phyloP scores from a whole-genome alignment of 1,140 invertebrate genomes.

The Drosophila repletoides region DNA sequence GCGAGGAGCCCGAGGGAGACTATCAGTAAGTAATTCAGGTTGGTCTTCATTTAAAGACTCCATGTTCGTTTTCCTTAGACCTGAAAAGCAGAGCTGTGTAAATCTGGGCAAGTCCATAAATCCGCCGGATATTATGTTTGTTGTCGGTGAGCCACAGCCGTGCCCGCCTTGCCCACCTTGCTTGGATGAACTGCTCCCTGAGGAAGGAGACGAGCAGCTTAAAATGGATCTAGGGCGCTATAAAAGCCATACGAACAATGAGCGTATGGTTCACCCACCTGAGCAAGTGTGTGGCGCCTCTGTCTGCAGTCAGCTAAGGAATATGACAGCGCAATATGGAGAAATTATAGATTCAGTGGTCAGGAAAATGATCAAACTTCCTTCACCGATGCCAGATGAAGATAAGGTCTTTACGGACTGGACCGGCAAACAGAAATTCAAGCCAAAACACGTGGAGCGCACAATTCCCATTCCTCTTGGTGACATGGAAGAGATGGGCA shows the following conservation, averaged over 20 bases:
- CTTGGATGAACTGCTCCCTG: not conserved
- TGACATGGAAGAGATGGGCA: conserved; percentile 12
- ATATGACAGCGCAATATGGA: conserved; percentile 8
- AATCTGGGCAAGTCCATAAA: conserved; percentile 31
- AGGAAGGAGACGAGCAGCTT: conserved; percentile 45
- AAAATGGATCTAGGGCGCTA: conserved; percentile 49
- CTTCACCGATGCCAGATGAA: conserved; percentile 1
- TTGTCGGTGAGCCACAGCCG: conserved; percentile 28
- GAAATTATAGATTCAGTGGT: conserved; percentile 10
- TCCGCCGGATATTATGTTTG: conserved; percentile 46
- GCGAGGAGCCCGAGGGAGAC: conserved; percentile 2
- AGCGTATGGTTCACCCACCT: not conserved
- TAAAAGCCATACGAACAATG: conserved; percentile 8
- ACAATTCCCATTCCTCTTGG: conserved; percentile 26
- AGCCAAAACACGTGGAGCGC: not conserved
- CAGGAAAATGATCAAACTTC: not conserved
- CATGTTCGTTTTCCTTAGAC: not conserved
- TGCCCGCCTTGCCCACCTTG: conserved; percentile 1
- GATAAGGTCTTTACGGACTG: not conserved
- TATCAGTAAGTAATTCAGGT: not conserved
- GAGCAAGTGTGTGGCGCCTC: not conserved
- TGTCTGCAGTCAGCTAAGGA: not conserved
- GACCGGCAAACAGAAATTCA: not conserved
- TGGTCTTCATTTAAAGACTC: not conserved
- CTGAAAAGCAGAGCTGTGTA: not conserved